Percentiles rank a stretch among this genome's conserved stretches.
Evolutionary conservation across 2,113 vertebrate genomes (phyloP).

Genomic region (Brachyhypopomus occidentalis): DNA sequence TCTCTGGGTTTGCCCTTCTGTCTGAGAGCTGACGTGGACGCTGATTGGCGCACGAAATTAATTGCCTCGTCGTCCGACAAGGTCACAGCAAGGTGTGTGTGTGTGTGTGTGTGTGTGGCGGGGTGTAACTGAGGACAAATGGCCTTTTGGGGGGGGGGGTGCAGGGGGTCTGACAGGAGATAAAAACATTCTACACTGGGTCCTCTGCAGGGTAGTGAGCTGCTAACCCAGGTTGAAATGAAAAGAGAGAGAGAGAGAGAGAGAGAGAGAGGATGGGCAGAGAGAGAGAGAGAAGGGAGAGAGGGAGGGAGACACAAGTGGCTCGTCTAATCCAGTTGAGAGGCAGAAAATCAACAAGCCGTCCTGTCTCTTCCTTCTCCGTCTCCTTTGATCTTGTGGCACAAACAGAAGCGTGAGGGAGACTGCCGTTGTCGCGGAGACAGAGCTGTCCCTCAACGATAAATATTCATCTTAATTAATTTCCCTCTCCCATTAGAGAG

Average conservation of each 20-base stretch:
- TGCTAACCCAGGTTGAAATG: conserved; percentile 38
- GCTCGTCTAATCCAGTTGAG: not conserved
- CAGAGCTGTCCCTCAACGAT: conserved; percentile 18
- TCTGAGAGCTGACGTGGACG: conserved; percentile 34
- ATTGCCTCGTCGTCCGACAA: conserved; percentile 45
- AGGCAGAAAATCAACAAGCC: not conserved
- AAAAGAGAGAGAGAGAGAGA: not conserved
- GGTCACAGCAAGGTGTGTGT: conserved; percentile 35
- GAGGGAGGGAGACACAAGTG: not conserved
- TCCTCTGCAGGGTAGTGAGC: not conserved
- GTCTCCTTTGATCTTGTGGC: not conserved
- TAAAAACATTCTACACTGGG: conserved; percentile 40
- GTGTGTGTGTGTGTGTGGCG: not conserved
- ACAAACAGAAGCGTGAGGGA: not conserved
- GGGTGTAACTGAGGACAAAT: conserved; percentile 41
- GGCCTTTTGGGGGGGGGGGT: conserved; percentile 18
- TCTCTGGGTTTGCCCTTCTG: conserved; percentile 31
- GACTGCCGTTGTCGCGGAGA: not conserved
- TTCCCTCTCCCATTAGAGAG: conserved; percentile 15
- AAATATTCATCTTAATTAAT: conserved; percentile 52
- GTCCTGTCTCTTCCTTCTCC: not conserved
- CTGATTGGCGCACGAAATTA: conserved; percentile 39
- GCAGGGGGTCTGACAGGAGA: conserved; percentile 15
- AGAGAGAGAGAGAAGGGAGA: not conserved
- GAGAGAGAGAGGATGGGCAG: too few species aligned